Evolutionary conservation across 2,888 invertebrate genomes (phyloP), one percentile per base, ranked within the genome.

Genomic region (Odontothrips loti): DNA sequence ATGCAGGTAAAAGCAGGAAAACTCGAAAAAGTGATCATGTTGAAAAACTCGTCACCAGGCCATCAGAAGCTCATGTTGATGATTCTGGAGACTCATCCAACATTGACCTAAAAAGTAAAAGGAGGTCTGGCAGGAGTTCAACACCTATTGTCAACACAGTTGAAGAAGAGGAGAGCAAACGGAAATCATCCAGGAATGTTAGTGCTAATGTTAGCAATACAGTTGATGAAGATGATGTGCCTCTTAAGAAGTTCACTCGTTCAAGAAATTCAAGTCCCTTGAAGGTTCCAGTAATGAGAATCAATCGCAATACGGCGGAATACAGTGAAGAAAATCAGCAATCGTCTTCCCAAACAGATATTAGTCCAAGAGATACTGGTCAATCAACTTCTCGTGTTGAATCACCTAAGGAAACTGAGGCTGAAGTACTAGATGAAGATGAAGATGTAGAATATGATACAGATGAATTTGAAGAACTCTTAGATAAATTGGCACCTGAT

Each of bases 1-100:
- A 75, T 12, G 23, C 23, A 23, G 23, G 23, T 8, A 75, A 75
- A 75, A 75, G 23, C 12, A 75, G 68, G 27, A 75, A 75, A 75
- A 23, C 68, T 12, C n/a, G 27, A 75, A 75, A 75, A 75, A 75
- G 68, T 75, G 68, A 75, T 27, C 68, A 75, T 75, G 68, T 68
- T 68, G 68, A 68, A 23, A 68, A 68, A 68, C 20, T 68, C 10
- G 23, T 75, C 11, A 23, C 8, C 12, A 75, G 23, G 23, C 68
- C 68, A 23, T 10, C 68, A 75, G 27, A 75, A 4, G 12, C 2
- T 27, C 27, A 0, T 27, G 27, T 1, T 75, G 68, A 75, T 2
- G 23, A 27, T 27, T 8, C 58, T 58, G 58, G n/a, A 20, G 58
- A 20, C 17, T 58, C 17, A 20, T n/a, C 58, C n/a, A 23, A 75